phyloP scores from a whole-genome alignment of 2,113 vertebrate species.

The Synchiropus splendidus region DNA sequence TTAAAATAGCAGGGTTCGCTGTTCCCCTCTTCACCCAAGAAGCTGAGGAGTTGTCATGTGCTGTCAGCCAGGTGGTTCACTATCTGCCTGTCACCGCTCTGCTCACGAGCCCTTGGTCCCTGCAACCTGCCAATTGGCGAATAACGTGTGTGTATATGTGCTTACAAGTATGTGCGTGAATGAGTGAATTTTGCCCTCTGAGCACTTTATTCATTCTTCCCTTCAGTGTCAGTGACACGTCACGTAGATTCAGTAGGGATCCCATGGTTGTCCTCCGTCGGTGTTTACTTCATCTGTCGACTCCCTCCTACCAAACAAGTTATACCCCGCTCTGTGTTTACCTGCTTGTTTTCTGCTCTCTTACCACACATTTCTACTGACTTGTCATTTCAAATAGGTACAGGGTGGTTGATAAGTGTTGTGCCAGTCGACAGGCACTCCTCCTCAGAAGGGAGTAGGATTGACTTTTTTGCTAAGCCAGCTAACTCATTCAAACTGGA shows the following conservation, averaged over 20 bases:
- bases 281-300: slow-evolving; percentile 65
- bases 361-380: slow-evolving; percentile 53
- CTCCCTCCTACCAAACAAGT: slow-evolving; percentile 41
- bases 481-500: slow-evolving; percentile 20
- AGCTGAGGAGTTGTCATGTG: slow-evolving; percentile 54
- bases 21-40: slow-evolving; percentile 21
- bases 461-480: slow-evolving; percentile 45
- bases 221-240: slow-evolving; percentile 58
- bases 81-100: slow-evolving; percentile 53
- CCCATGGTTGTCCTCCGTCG: slow-evolving; percentile 55
- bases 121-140: slow-evolving; percentile 56
- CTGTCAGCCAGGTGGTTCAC: slow-evolving; percentile 55
- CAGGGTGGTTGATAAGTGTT: slow-evolving; percentile 36
- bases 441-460: slow-evolving; percentile 47
- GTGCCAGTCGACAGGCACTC: slow-evolving; percentile 42
- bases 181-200: slow-evolving; percentile 43
- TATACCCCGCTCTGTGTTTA: slow-evolving; percentile 27
- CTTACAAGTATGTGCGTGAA: slow-evolving; percentile 9
- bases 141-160: slow-evolving; percentile 40
- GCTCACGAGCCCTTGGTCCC: slow-evolving; percentile 49
- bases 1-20: slow-evolving; percentile 21
- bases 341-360: slow-evolving; percentile 45
- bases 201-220: slow-evolving; percentile 60
- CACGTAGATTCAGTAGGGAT: slow-evolving; percentile 51
- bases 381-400: slow-evolving; percentile 57